phyloP scores from a whole-genome alignment of 2,113 vertebrate genomes.

The Coptodon rendalli region DNA sequence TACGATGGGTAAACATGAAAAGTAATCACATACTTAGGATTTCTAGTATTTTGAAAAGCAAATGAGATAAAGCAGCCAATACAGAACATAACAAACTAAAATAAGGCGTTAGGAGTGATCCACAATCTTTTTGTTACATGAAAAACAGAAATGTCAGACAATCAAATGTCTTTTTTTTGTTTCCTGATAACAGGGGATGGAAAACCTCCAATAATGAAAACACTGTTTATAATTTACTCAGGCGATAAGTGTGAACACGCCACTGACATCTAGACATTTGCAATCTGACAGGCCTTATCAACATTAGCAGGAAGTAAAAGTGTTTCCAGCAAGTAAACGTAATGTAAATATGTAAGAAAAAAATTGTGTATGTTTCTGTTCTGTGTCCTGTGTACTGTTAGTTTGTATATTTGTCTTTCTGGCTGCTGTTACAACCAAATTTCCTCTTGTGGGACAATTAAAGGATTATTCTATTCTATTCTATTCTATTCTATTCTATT shows the following conservation, averaged over 20 bases:
- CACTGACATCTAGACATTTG: not conserved
- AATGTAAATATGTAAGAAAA: too few species aligned
- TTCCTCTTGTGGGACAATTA: too few species aligned
- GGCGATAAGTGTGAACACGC: not conserved
- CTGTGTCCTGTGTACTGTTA: too few species aligned
- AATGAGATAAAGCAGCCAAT: not conserved
- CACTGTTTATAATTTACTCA: not conserved
- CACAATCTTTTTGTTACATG: not conserved
- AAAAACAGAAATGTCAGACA: not conserved
- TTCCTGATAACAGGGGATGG: not conserved
- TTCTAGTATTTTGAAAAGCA: not conserved
- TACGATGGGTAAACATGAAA: not conserved
- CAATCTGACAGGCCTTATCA: not conserved
- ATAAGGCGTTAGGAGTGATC: not conserved
- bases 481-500: too few species aligned
- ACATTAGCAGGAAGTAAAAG: not conserved
- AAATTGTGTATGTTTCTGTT: too few species aligned
- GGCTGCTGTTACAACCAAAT: too few species aligned
- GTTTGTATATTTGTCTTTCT: too few species aligned
- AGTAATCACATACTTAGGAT: not conserved
- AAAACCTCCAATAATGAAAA: not conserved
- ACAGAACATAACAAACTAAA: not conserved
- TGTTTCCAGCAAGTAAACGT: not conserved
- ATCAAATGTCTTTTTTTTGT: not conserved
- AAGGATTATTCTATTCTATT: too few species aligned